Percentiles rank a stretch among this genome's conserved stretches.
Evolutionary conservation across 53 echinoderm and acorn worm genomes (phyloP).

Genomic region (Crossaster papposus): DNA sequence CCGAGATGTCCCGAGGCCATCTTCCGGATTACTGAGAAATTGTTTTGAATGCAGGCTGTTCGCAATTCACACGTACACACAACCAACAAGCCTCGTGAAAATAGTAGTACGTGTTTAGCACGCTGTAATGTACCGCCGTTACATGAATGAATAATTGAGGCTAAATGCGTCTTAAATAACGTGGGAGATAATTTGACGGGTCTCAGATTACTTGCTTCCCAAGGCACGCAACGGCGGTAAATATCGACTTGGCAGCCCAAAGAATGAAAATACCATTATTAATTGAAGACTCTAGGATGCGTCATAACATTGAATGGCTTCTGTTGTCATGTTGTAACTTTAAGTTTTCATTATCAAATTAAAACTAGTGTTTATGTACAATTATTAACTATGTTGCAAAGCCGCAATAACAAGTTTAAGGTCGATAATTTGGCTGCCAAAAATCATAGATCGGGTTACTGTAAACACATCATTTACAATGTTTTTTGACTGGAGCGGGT

Average conservation of each 20-base stretch:
- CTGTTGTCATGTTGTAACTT: background rate
- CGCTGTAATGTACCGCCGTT: background rate
- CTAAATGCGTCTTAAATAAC: constrained; percentile 30
- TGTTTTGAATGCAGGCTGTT: background rate
- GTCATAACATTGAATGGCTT: background rate
- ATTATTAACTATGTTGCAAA: too few relatives aligned
- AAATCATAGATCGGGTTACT: too few relatives aligned
- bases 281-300: background rate
- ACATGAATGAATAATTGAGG: constrained; percentile 1
- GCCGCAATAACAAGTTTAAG: too few relatives aligned
- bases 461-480: too few relatives aligned
- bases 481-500: too few relatives aligned
- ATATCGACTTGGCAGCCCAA: background rate
- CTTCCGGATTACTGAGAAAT: background rate
- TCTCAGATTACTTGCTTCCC: background rate
- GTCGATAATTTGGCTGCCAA: too few relatives aligned
- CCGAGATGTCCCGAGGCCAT: background rate
- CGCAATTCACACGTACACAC: background rate
- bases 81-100: background rate
- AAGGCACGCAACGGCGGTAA: background rate
- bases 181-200: constrained; percentile 14
- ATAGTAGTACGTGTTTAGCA: background rate
- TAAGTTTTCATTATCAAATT: too few relatives aligned
- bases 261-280: background rate
- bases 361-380: too few relatives aligned